Evolutionary conservation across 2,113 vertebrate species (phyloP).

Genomic region (Eulacestoma nigropectus): DNA sequence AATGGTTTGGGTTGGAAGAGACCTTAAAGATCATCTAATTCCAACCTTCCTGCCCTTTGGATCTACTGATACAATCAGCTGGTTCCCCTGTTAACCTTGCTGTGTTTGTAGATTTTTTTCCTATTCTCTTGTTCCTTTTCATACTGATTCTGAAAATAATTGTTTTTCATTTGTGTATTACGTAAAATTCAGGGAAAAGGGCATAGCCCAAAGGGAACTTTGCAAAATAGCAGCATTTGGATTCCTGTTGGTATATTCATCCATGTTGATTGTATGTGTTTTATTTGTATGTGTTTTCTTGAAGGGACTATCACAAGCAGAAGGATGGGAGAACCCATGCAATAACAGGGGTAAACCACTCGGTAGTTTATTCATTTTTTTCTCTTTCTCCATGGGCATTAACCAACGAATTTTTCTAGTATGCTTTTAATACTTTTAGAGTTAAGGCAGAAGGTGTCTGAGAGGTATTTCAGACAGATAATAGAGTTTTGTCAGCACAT

Average conservation of each 20-base stretch:
- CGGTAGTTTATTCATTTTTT: background rate
- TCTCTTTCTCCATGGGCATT: background rate
- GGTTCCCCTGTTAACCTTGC: background rate
- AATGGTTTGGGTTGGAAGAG: background rate
- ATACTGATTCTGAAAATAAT: background rate
- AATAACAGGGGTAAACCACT: background rate
- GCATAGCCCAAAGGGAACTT: background rate
- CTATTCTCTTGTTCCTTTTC: background rate
- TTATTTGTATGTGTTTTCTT: background rate
- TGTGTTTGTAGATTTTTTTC: background rate
- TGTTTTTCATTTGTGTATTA: background rate
- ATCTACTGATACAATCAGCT: background rate
- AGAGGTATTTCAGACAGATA: background rate
- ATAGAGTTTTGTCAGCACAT: background rate
- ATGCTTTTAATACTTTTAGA: background rate
- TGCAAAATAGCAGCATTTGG: background rate
- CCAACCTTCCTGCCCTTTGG: background rate
- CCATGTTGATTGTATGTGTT: background rate
- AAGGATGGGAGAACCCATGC: background rate
- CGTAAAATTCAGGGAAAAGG: background rate
- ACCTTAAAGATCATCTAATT: background rate
- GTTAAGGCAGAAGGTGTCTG: background rate
- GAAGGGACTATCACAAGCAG: background rate
- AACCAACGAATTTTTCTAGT: background rate
- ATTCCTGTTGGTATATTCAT: background rate